These are phyloP conservation scores for Thysanoteuthis rhombus DNA, from an alignment of 2,888 invertebrate species.

Conservation along the genomic window DNA sequence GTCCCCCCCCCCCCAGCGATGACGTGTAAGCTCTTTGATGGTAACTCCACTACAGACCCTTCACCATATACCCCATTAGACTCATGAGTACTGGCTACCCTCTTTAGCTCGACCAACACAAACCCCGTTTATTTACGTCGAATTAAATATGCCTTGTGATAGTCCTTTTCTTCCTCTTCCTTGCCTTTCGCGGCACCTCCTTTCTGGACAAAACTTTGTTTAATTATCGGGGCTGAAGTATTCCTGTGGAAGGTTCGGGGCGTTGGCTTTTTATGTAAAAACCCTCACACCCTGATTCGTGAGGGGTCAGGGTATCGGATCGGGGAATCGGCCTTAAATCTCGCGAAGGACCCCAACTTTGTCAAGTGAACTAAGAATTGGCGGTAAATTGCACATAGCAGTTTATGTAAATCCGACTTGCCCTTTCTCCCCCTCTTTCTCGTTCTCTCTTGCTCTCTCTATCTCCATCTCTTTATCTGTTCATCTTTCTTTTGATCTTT, in stretches of 20 bases:
- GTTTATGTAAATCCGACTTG: not conserved
- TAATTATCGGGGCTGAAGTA: not conserved
- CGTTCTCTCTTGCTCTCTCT: not conserved
- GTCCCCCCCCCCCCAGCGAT: not conserved
- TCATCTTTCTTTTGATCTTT: not conserved
- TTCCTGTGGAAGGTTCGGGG: not conserved
- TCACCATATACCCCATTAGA: not conserved
- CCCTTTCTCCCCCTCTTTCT: not conserved
- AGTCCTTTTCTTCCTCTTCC: not conserved
- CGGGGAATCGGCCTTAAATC: not conserved
- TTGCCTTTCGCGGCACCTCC: not conserved
- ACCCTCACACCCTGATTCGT: not conserved
- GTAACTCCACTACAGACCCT: not conserved
- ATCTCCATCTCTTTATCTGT: not conserved
- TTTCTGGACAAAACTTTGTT: not conserved
- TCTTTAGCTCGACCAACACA: not conserved
- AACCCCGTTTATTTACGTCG: not conserved
- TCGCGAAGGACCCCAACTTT: not conserved
- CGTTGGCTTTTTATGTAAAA: not conserved
- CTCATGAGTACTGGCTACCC: not conserved
- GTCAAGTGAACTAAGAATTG: not conserved
- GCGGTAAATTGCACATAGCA: not conserved
- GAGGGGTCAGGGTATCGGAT: not conserved
- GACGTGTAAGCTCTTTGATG: not conserved
- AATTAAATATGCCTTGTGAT: not conserved